Conservation (phyloP, 2,797 vertebrate species). For the Remorina albescens region DNA sequence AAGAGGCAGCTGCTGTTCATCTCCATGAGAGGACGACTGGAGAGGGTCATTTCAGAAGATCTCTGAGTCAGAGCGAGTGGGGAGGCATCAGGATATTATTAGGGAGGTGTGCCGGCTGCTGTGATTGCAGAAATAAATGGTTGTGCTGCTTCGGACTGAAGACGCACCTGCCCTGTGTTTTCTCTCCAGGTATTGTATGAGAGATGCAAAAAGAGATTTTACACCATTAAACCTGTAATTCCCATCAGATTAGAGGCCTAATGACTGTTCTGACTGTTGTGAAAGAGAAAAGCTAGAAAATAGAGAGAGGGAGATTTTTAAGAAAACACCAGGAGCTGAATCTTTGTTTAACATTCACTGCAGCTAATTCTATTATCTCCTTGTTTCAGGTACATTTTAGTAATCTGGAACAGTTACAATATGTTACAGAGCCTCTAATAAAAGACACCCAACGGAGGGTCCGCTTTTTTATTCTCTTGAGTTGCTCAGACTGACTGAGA, state of each 20-base stretch:
- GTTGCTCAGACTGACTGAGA: conserved; percentile 49
- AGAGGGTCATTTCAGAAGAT: conserved; percentile 68
- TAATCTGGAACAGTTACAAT: conserved; percentile 50
- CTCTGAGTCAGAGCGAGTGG: conserved; percentile 78
- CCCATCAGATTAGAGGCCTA: conserved; percentile 18
- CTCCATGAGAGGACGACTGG: conserved; percentile 71
- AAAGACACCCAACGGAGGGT: conserved; percentile 41
- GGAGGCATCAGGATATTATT: conserved; percentile 78
- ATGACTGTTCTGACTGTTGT: conserved; percentile 23
- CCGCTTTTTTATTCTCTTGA: conserved; percentile 55
- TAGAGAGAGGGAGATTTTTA: not conserved
- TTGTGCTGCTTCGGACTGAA: conserved; percentile 38
- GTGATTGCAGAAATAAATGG: conserved; percentile 68
- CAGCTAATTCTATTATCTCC: conserved; percentile 42
- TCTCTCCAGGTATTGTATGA: conserved; percentile 19
- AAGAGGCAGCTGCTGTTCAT: conserved; percentile 74
- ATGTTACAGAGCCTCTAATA: conserved; percentile 44
- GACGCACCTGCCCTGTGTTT: conserved; percentile 47
- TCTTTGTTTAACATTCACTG: conserved; percentile 35
- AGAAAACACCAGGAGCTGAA: not conserved
- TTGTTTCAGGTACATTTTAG: conserved; percentile 46
- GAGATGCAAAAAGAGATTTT: conserved; percentile 24
- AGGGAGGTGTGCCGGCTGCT: conserved; percentile 75
- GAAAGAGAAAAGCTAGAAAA: conserved; percentile 2
- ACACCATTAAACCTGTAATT: conserved; percentile 36